phyloP scores from a whole-genome alignment of 2,888 invertebrate genomes.

The Drosophila atripex region DNA sequence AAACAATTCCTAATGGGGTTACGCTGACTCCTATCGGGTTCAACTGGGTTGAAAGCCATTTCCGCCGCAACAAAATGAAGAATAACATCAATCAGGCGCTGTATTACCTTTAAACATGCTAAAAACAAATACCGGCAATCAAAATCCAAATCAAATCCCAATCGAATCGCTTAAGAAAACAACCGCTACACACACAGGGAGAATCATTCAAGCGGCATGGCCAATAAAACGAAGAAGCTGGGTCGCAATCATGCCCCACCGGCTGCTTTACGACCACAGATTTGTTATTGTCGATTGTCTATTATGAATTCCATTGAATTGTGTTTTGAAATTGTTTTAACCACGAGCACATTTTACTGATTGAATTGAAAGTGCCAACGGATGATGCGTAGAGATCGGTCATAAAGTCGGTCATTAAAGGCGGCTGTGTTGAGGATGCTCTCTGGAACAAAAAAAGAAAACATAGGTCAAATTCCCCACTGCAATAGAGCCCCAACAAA shows the following conservation, averaged over 20 bases:
- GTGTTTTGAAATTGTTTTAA: conserved; percentile 60
- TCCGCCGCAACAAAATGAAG: conserved; percentile 53
- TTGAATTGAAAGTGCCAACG: conserved; percentile 56
- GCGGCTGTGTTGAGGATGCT: conserved; percentile 14
- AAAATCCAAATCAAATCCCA: conserved; percentile 53
- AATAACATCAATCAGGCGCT: conserved; percentile 67
- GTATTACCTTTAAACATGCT: conserved; percentile 76
- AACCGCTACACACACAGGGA: conserved; percentile 55
- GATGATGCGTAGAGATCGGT: conserved; percentile 34
- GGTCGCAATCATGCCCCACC: conserved; percentile 31
- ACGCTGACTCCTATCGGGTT: conserved; percentile 6
- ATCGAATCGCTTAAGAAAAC: conserved; percentile 69
- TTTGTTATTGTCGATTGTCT: conserved; percentile 46
- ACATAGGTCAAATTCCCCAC: conserved; percentile 28
- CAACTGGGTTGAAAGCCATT: conserved; percentile 52
- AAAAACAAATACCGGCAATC: conserved; percentile 74
- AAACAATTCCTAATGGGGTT: conserved; percentile 41
- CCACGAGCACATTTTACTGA: conserved; percentile 55
- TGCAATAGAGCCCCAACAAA: conserved; percentile 21
- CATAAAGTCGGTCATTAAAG: conserved; percentile 49
- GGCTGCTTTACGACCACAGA: conserved; percentile 35
- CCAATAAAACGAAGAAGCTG: conserved; percentile 56
- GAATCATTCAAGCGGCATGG: conserved; percentile 63
- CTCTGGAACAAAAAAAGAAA: conserved; percentile 14
- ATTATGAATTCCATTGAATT: conserved; percentile 63